phyloP scores from a whole-genome alignment of 2,888 invertebrate species.

The Drosophila stalkeri region DNA sequence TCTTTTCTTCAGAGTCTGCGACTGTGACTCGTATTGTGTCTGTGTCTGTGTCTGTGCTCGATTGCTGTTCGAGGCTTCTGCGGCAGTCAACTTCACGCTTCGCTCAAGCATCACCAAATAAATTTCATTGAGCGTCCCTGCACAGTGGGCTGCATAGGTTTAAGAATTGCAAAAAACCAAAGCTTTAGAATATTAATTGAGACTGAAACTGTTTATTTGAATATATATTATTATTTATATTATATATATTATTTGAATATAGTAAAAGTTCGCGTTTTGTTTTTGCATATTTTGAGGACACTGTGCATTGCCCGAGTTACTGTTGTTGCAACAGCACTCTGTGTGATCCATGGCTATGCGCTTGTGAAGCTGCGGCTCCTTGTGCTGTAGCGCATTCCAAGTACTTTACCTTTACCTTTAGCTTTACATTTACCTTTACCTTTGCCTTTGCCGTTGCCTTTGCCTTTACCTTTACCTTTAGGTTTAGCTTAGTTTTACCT shows the following conservation, averaged over 20 bases:
- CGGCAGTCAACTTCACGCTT: conserved; percentile 83
- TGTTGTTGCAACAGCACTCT: conserved; percentile 48
- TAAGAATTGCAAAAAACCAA: background rate
- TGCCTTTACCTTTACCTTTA: conserved; percentile 49
- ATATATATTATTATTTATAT: too few relatives aligned
- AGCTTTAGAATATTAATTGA: too few relatives aligned
- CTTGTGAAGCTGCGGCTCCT: conserved; percentile 58
- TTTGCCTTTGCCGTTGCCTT: conserved; percentile 31
- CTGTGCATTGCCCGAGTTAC: conserved; percentile 38
- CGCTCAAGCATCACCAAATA: conserved; percentile 84
- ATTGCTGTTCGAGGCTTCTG: conserved; percentile 62
- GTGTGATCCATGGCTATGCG: conserved; percentile 76
- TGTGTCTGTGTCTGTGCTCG: conserved; percentile 37
- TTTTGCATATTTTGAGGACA: background rate
- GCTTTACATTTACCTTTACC: conserved; percentile 43
- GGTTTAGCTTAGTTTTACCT: conserved; percentile 60
- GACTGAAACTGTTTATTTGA: too few relatives aligned
- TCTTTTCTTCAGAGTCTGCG: conserved; percentile 23
- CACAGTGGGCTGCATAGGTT: conserved; percentile 50
- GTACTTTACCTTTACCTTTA: conserved; percentile 65
- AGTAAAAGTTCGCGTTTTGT: background rate
- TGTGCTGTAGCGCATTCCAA: conserved; percentile 67
- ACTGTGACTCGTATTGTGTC: conserved; percentile 53
- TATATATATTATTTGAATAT: too few relatives aligned
- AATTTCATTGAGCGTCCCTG: conserved; percentile 82